Evolutionary conservation across 2,888 invertebrate genomes (phyloP), one percentile per base, ranked within the genome.

Genomic region (Morinoia aosen): DNA sequence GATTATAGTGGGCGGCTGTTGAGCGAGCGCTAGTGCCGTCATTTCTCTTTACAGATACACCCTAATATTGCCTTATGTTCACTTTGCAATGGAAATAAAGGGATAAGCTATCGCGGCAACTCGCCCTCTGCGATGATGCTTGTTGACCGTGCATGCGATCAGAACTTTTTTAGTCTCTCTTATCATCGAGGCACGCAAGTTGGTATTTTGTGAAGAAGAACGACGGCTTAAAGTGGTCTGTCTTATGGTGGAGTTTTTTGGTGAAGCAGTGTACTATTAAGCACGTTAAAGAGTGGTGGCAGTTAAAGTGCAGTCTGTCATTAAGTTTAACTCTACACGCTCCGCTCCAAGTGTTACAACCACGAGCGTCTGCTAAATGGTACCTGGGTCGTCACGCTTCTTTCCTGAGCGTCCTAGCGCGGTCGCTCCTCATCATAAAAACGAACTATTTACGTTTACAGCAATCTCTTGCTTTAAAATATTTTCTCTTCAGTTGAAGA

Each of bases 21-120:
- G 56, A 56, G 56, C 93, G 56, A 57, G 93, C 93, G 93, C 93
- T 93, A 57, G 57, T 57, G 57, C 57, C 93, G 57, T 57, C 93
- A 48, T 93, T 93, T 93, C 56, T 93, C 93, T 93, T 93, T 93
- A 93, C 57, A 57, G 93, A 93, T 93, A 93, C 93, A 93, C 93
- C n/a, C 93, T 93, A 93, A 93, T 57, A 93, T 93, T 93, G 57
- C 93, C 56, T 93, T 57, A 93, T 93, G 93, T 93, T 93, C 93
- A 57, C 93, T 57, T 93, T n/a, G 57, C 57, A 56, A 90, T 57
- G 57, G 57, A 56, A 93, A 57, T 93, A 57, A 57, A 93, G 48
- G 93, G 57, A 93, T 93, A 93, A 93, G 57, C 93, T 93, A 56
- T 33, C 33, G 93, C 57, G 33, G 16, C 39, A 56, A 33, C 93